Evolutionary conservation across 2,888 invertebrate species (phyloP), one percentile per base, ranked within the genome.

Genomic region (Dynastes tityus): DNA sequence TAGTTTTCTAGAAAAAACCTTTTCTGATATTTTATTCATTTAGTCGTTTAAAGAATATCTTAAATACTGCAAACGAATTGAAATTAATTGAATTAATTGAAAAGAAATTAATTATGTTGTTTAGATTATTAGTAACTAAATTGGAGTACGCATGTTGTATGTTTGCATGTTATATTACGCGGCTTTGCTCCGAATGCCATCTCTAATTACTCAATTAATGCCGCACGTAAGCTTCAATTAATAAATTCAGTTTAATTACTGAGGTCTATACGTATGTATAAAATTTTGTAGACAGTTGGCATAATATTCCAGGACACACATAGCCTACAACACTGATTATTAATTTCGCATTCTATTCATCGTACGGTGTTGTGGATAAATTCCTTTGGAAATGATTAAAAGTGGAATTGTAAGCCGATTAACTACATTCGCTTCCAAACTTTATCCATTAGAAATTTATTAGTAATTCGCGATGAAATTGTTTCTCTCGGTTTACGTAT

Each of bases 371-470:
- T 22, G 16, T 67, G 45, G 45, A 49, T 67, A 67, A 49, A 67
- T 67, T 67, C 22, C 32, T 6, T 45, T 49, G 22, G 45, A 49
- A 49, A 67, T 27, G 45, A 13, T 67, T 45, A 67, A 67, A 67
- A 67, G 67, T 67, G 16, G 32, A 49, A 67, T 67, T 22, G 67
- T 67, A 67, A 49, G 22, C 67, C 16, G 67, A 67, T 67, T 67
- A 49, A 67, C 45, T 27, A 4, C 27, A 67, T 67, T 67, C 49
- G 45, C 49, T 67, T 27, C 13, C 32, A 49, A 45, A 16, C 67
- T 67, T 67, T 58, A 27, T 27, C 45, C 49, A 49, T 67, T 67
- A 67, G n/a, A 67, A 67, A 49, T 67, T 67, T 49, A 67, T 67
- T 40, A 49, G 45, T 22, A 22, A 67, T 49, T 45, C 49, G 45